Evolutionary conservation across 2,113 vertebrate species (phyloP), one percentile per base, ranked within the genome.

Genomic region (rat (Rattus norvegicus)): DNA sequence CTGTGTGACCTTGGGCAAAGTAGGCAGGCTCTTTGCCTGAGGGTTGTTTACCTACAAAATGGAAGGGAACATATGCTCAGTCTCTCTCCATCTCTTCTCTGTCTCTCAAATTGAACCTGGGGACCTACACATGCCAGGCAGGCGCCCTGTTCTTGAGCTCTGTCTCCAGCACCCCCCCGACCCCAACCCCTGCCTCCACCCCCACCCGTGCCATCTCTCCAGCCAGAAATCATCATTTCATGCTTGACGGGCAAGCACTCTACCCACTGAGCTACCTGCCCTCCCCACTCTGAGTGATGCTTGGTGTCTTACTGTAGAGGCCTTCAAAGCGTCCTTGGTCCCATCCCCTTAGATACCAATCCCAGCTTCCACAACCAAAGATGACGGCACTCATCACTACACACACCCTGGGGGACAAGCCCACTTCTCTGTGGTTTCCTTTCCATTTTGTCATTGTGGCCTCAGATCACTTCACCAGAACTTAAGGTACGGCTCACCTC

Each of bases 1-100:
- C 76, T 14, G 3, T 83, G 86, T 94, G 93, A 91, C 59, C 94
- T 92, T 96, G 84, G 94, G n/a, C 19, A 72, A 76, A 17, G 67
- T 52, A n/a, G 94, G 33, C 10, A 52, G 79, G 59, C 1, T 88
- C 52, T 86, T 77, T 72, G 17, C 69, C 33, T 61, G 16, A n/a
- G 52, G 59, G 33, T 16, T 54, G 13, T 59, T 54, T 17, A 24
- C 33, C 30, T 69, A 43, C 28, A 39, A 84, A 86, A 56, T 30
- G 63, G n/a, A n/a, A 54, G 81, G 26, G 47, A 33, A 59, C n/a
- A 6, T 8, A 16, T 9, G 52, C 4, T 17, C 59, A 47, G 43
- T 75, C 14, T 63, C n/a, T 39, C 36, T 70, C 28, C 14, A 7
- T 17, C 1, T 28, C 39, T 30, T 43, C 81, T 6, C 7, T 20